Evolutionary conservation across 2,888 invertebrate species (phyloP).

Genomic region (Tenthredo amoena): DNA sequence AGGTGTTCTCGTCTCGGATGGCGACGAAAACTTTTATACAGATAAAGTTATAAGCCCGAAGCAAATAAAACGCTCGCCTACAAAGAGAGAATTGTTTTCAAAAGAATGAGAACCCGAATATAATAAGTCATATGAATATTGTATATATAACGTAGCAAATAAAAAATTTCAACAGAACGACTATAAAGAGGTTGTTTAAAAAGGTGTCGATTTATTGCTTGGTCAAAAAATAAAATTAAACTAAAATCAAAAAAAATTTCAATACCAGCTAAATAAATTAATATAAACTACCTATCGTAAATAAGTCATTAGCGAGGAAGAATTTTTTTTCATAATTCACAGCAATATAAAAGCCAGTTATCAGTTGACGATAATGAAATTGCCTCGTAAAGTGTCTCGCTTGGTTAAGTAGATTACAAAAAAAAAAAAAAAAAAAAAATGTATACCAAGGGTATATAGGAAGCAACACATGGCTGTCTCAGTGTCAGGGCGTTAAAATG

Average conservation of each 20-base stretch:
- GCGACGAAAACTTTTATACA: background rate
- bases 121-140: too few relatives aligned
- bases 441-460: background rate
- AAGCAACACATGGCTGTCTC: slow-evolving; percentile 1
- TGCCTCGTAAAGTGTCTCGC: slow-evolving; percentile 28
- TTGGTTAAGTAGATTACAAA: background rate
- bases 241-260: background rate
- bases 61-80: slow-evolving; percentile 9
- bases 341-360: background rate
- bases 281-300: background rate
- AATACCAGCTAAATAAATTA: background rate
- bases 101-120: background rate
- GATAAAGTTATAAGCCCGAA: background rate
- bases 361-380: slow-evolving; percentile 33
- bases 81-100: background rate
- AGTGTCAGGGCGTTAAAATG: background rate
- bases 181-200: background rate
- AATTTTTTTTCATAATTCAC: slow-evolving; percentile 6
- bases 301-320: background rate
- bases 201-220: background rate
- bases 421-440: background rate
- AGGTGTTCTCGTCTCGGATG: background rate
- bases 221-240: background rate
- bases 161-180: background rate
- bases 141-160: background rate